Conservation (phyloP, 2,888 invertebrate genomes). For the Drosophila formosana region DNA sequence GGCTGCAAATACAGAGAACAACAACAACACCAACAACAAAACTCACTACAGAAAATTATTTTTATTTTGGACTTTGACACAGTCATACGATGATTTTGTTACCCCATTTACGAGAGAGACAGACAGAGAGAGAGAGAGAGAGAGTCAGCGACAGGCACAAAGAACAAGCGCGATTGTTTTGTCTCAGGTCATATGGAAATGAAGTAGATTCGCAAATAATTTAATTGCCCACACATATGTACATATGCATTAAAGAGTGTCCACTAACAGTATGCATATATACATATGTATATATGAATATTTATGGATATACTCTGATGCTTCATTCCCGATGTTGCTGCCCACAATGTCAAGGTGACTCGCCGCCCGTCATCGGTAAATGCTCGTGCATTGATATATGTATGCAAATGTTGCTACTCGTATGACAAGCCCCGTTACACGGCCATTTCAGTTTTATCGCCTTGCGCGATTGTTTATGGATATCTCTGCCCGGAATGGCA, state of each 20-base stretch:
- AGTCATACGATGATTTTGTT: conserved; percentile 80
- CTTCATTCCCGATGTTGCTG: not conserved
- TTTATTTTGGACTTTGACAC: conserved; percentile 81
- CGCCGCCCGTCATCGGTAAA: conserved; percentile 12
- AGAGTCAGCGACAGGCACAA: conserved; percentile 20
- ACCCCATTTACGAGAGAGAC: conserved; percentile 53
- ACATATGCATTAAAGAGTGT: not conserved
- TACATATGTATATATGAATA: not conserved
- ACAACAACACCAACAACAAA: conserved; percentile 9
- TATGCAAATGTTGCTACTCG: not conserved
- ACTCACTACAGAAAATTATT: conserved; percentile 53
- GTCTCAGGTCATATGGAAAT: conserved; percentile 41
- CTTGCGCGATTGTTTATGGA: conserved; percentile 17
- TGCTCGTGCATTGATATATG: not conserved
- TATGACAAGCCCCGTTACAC: conserved; percentile 23
- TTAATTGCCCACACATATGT: conserved; percentile 15
- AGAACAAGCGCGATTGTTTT: conserved; percentile 29
- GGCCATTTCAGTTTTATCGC: conserved; percentile 4
- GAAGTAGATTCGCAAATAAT: conserved; percentile 24
- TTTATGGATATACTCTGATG: not conserved
- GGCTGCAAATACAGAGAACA: conserved; percentile 43
- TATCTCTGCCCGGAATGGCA: not conserved
- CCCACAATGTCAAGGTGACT: conserved; percentile 43
- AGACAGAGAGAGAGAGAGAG: conserved; percentile 10
- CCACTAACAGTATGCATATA: not conserved